Conservation (phyloP, 2,888 invertebrate genomes). For the Taphrorychus bicolor region DNA sequence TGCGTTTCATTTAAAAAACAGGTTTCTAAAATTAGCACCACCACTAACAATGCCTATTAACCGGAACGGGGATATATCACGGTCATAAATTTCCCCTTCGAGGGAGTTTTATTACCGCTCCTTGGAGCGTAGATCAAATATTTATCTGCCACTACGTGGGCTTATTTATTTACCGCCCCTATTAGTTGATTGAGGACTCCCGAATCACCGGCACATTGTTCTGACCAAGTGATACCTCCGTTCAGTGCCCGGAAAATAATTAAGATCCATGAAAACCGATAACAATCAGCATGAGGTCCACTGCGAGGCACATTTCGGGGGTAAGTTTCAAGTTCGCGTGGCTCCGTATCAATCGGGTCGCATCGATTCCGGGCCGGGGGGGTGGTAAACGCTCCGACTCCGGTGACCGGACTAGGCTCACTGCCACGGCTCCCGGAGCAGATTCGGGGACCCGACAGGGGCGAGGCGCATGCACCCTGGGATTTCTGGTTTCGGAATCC, state of each 20-base stretch:
- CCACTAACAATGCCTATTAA: neutral
- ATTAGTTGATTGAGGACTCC: neutral
- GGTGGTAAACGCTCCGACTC: slow-evolving; percentile 47
- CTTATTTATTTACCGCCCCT: neutral
- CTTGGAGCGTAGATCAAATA: slow-evolving; percentile 9
- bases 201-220: neutral
- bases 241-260: neutral
- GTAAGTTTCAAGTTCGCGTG: slow-evolving; percentile 45
- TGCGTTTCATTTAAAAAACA: too few species aligned
- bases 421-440: slow-evolving; percentile 53
- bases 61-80: neutral
- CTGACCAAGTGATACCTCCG: neutral
- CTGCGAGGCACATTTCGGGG: neutral
- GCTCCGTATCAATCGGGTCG: slow-evolving; percentile 49
- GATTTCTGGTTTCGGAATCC: slow-evolving; percentile 14
- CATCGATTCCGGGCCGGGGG: slow-evolving; percentile 52
- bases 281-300: neutral
- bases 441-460: slow-evolving; percentile 39
- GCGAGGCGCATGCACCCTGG: slow-evolving; percentile 28
- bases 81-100: neutral
- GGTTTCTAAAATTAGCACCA: neutral
- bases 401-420: slow-evolving; percentile 57
- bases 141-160: slow-evolving; percentile 1
- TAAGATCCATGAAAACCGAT: neutral
- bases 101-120: slow-evolving; percentile 17